These are phyloP conservation scores for Hypsibius dujardini DNA, from an alignment of 1,140 invertebrate species.

Conservation along the genomic window DNA sequence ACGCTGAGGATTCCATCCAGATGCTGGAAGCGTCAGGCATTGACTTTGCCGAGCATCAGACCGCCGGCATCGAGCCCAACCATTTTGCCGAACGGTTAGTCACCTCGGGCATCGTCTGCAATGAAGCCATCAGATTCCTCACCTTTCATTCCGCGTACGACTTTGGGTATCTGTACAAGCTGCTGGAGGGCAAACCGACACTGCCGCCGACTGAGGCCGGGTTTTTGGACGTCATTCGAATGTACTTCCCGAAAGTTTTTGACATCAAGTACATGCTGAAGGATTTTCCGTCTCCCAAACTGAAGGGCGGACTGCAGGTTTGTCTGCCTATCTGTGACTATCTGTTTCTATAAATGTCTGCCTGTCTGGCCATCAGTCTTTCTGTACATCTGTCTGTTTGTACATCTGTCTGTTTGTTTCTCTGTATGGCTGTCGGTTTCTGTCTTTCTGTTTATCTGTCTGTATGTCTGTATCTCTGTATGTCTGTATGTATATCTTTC, in stretches of 20 bases:
- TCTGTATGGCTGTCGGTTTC: too few species aligned
- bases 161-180: conserved; percentile 91
- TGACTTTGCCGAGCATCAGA: conserved; percentile 90
- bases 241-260: conserved; percentile 90
- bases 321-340: too few species aligned
- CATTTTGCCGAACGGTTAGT: conserved; percentile 92
- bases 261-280: conserved; percentile 98
- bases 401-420: too few species aligned
- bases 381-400: too few species aligned
- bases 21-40: conserved; percentile 83
- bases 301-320: conserved; percentile 85
- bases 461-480: too few species aligned
- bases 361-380: too few species aligned
- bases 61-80: conserved; percentile 84
- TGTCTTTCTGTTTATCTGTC: too few species aligned
- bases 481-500: too few species aligned
- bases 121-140: conserved; percentile 88
- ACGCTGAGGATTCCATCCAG: conserved; percentile 4
- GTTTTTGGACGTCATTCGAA: conserved; percentile 75
- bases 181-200: conserved; percentile 65
- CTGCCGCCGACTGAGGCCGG: conserved; percentile 76
- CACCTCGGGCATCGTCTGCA: conserved; percentile 82
- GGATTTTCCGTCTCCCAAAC: conserved; percentile 64
- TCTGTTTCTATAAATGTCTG: too few species aligned
- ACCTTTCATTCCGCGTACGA: conserved; percentile 95